Conservation (phyloP, 2,888 invertebrate genomes). For the Pelosia muscerda region DNA sequence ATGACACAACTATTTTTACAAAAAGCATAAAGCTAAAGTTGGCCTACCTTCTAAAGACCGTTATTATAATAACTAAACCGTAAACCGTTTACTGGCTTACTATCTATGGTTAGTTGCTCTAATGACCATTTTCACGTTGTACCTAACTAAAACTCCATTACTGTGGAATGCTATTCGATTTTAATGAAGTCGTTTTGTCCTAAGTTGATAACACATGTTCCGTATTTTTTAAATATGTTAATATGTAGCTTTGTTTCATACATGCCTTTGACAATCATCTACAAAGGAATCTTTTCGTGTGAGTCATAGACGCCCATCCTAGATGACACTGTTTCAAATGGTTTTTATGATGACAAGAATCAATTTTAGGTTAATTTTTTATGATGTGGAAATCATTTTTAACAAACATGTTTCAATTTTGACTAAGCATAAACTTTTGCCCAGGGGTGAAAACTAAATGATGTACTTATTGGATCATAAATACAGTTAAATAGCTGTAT, state of each 20-base stretch:
- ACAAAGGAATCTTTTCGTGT: neutral
- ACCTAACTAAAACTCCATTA: slow-evolving; percentile 26
- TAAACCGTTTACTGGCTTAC: slow-evolving; percentile 3
- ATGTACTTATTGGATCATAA: too few relatives aligned
- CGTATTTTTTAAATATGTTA: slow-evolving; percentile 12
- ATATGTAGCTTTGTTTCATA: slow-evolving; percentile 7
- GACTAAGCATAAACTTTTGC: too few relatives aligned
- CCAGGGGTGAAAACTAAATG: too few relatives aligned
- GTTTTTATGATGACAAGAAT: neutral
- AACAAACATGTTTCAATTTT: too few relatives aligned
- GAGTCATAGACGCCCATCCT: slow-evolving; percentile 7
- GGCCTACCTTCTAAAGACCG: neutral
- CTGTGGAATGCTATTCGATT: slow-evolving; percentile 20
- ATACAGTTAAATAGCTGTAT: neutral
- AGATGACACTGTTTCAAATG: neutral
- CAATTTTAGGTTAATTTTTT: neutral
- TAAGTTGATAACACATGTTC: slow-evolving; percentile 10
- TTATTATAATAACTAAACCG: neutral
- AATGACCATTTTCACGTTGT: slow-evolving; percentile 21
- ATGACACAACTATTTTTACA: neutral
- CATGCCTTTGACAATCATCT: slow-evolving; percentile 1
- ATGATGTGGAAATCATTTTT: too few relatives aligned
- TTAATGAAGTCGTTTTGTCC: slow-evolving; percentile 25
- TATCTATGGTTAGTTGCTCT: slow-evolving; percentile 11
- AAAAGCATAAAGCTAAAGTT: neutral